These are phyloP conservation scores for Paedocypris micromegethes DNA, from an alignment of 2,797 vertebrate species.

Conservation along the genomic window DNA sequence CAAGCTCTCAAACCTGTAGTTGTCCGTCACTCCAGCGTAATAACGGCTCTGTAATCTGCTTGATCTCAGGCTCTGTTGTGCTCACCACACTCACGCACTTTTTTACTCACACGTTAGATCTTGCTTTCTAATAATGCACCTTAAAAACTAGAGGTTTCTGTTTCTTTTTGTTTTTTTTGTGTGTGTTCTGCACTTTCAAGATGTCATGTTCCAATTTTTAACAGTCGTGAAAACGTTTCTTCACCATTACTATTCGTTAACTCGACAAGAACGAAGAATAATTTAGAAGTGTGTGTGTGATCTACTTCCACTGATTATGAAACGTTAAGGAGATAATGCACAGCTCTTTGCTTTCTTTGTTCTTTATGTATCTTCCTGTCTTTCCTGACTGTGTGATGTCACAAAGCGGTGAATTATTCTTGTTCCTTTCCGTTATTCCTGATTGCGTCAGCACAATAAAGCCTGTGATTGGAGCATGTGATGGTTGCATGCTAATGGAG, in stretches of 20 bases:
- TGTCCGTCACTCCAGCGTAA: slow-evolving; percentile 12
- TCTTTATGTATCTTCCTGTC: slow-evolving; percentile 54
- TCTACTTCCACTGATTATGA: too few relatives aligned
- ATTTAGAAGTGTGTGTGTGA: too few relatives aligned
- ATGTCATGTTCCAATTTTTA: too few relatives aligned
- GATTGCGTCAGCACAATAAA: slow-evolving; percentile 44
- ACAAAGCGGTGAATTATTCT: slow-evolving; percentile 29
- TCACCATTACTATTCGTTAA: too few relatives aligned
- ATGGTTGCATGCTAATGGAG: slow-evolving; percentile 19
- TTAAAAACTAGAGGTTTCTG: background rate
- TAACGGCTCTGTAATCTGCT: slow-evolving; percentile 7
- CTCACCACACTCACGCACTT: slow-evolving; percentile 45
- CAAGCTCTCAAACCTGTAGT: slow-evolving; percentile 25
- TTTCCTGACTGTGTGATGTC: slow-evolving; percentile 18
- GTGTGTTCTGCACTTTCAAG: background rate
- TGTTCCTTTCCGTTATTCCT: background rate
- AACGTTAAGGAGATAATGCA: background rate
- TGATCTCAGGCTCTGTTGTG: slow-evolving; percentile 64
- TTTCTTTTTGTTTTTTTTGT: background rate
- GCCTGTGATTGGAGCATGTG: slow-evolving; percentile 38
- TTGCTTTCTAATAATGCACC: slow-evolving; percentile 15
- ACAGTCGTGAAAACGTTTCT: too few relatives aligned
- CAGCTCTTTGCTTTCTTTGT: slow-evolving; percentile 32
- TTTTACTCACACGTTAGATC: background rate
- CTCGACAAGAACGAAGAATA: too few relatives aligned